phyloP scores from a whole-genome alignment of 2,797 vertebrate species.

The Glyptemys insculpta region DNA sequence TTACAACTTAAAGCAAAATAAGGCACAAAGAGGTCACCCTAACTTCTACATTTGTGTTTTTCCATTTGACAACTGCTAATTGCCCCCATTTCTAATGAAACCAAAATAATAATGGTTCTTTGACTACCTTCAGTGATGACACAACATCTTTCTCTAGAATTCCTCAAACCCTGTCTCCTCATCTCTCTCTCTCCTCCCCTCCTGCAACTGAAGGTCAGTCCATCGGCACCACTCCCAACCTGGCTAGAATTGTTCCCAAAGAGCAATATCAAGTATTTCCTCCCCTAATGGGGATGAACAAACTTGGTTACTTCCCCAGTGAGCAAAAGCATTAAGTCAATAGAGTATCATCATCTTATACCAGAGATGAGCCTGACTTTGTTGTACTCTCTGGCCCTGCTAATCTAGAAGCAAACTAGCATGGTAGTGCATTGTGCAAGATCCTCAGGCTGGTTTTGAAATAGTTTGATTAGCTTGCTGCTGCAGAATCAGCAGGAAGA shows the following conservation, averaged over 20 bases:
- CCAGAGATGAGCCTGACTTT: not conserved
- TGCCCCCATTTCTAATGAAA: not conserved
- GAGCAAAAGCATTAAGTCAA: not conserved
- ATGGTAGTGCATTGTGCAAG: not conserved
- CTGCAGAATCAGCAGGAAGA: not conserved
- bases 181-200: not conserved
- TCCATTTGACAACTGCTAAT: not conserved
- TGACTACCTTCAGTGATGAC: not conserved
- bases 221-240: not conserved
- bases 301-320: not conserved
- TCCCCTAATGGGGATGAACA: not conserved
- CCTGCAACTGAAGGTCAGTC: not conserved
- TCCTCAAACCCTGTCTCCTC: not conserved
- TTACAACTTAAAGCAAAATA: not conserved
- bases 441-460: not conserved
- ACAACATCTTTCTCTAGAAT: not conserved
- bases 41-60: not conserved
- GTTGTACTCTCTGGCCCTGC: not conserved
- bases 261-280: not conserved
- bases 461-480: not conserved
- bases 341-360: accelerated
- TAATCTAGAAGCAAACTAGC: not conserved
- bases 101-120: accelerated
- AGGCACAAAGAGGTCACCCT: not conserved
- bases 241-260: not conserved